Base-by-base conservation (phyloP, 2,888 invertebrate genomes). In the Oeneis ivallda region DNA sequence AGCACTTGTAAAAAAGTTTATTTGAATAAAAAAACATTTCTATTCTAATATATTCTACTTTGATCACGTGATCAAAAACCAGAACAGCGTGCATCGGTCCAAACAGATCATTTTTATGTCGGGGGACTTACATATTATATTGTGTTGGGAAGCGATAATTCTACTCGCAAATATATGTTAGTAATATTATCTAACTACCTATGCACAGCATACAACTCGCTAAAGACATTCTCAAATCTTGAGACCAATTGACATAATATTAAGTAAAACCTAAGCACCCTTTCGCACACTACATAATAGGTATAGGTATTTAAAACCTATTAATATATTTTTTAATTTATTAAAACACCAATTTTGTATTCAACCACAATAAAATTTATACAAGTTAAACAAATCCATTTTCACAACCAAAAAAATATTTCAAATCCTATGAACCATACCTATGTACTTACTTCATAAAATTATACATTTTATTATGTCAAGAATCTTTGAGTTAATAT, bases 231-330 rank as follows among this genome's bases (percentile, higher is more conserved):
- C 34, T 53, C 34, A 53, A 15, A 15, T n/a, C 37, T 39, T 41
- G 19, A 41, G 56, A 19, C 13, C 39, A 56, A 56, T 56, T 56
- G 56, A 56, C 56, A 41, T 54, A 17, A 56, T 45, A 53, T 10
- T 52, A 56, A 56, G 39, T 41, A 17, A 41, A 39, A 10, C 10
- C 19, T 13, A 56, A 19, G 19, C 19, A 7, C 56, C 56, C 19
- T 41, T 41, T 56, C 56, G 41, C 56, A 56, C 41, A 52, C 8
- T 32, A 32, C 32, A 13, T 19, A 26, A n/a, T n/a, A n/a, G n/a
- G n/a, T n/a, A n/a, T n/a, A n/a, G n/a, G n/a, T 49, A 4, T 32
- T n/a, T 1, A 4, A 11, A 26, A 32, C 45, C 3, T 41, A 41
- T 41, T 41, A 11, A 41, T 41, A 4, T 26, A 26, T 26, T 26